A percentile compares a stretch with the other conserved stretches of the same genome.
phyloP scores from a whole-genome alignment of 1,140 invertebrate genomes.

The Ips nitidus region DNA sequence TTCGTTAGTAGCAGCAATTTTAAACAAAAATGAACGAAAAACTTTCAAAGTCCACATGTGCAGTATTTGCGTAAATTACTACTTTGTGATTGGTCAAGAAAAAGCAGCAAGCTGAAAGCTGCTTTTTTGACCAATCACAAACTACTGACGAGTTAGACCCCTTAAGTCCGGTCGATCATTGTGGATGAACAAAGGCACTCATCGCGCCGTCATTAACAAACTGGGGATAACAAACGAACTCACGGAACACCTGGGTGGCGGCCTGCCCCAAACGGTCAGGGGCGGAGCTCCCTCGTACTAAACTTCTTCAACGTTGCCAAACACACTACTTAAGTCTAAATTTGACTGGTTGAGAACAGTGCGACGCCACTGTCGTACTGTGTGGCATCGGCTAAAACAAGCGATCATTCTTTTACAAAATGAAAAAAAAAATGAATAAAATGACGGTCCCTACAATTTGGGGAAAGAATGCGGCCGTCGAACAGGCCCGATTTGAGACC shows the following conservation, averaged over 20 bases:
- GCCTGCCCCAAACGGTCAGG: constrained; percentile 32
- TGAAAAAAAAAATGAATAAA: not conserved
- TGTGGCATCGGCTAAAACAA: constrained; percentile 9
- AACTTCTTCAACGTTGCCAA: constrained; percentile 4
- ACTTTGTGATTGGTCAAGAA: too few relatives aligned
- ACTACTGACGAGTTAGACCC: constrained; percentile 6
- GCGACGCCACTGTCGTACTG: not conserved
- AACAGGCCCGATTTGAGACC: constrained; percentile 39
- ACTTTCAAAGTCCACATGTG: not conserved
- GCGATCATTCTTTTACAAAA: not conserved
- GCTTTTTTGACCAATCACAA: too few relatives aligned
- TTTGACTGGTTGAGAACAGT: not conserved
- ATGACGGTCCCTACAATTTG: constrained; percentile 14
- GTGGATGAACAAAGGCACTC: constrained; percentile 49
- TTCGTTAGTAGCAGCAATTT: not conserved
- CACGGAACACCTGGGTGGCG: constrained; percentile 52
- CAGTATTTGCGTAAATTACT: too few relatives aligned
- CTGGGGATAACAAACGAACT: constrained; percentile 51
- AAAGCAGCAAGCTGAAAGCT: too few relatives aligned
- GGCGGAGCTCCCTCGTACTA: constrained; percentile 6
- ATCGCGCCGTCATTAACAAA: constrained; percentile 51
- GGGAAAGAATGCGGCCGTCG: constrained; percentile 17
- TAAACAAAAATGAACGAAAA: not conserved
- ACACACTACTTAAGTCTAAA: too few relatives aligned
- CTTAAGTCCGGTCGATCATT: constrained; percentile 38